Evolutionary conservation across 1,140 invertebrate genomes (phyloP).

Genomic region (Heliconius himera): DNA sequence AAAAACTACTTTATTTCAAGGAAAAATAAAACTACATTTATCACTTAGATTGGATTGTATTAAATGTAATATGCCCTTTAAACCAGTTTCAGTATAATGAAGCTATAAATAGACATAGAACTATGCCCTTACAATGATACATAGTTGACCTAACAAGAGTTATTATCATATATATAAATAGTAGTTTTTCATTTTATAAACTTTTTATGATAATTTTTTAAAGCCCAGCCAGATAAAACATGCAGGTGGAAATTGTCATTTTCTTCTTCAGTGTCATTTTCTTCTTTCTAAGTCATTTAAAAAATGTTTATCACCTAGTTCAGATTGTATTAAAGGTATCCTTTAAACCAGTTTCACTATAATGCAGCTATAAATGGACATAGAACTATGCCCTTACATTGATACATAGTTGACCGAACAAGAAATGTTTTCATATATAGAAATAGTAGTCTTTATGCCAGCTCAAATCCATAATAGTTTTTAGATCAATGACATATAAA

Average conservation of each 20-base stretch:
- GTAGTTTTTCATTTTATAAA: neutral
- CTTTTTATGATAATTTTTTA: too few relatives aligned
- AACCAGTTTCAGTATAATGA: neutral
- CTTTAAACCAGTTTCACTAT: conserved; percentile 1
- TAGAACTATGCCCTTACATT: neutral
- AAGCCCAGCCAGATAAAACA: too few relatives aligned
- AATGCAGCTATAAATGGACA: neutral
- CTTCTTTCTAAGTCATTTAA: neutral
- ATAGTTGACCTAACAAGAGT: neutral
- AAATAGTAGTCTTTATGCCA: neutral
- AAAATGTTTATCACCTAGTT: neutral
- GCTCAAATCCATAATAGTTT: neutral
- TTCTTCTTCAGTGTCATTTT: too few relatives aligned
- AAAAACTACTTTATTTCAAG: too few relatives aligned
- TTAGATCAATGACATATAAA: neutral
- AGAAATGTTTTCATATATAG: conserved; percentile 5
- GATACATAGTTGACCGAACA: neutral
- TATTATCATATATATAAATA: neutral
- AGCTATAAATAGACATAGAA: neutral
- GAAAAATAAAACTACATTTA: too few relatives aligned
- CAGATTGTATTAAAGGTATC: neutral
- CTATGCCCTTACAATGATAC: neutral
- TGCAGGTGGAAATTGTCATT: too few relatives aligned
- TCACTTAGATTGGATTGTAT: neutral
- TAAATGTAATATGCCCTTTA: neutral